Evolutionary conservation across 2,113 vertebrate species (phyloP).

Genomic region (Malurus cyaneus): DNA sequence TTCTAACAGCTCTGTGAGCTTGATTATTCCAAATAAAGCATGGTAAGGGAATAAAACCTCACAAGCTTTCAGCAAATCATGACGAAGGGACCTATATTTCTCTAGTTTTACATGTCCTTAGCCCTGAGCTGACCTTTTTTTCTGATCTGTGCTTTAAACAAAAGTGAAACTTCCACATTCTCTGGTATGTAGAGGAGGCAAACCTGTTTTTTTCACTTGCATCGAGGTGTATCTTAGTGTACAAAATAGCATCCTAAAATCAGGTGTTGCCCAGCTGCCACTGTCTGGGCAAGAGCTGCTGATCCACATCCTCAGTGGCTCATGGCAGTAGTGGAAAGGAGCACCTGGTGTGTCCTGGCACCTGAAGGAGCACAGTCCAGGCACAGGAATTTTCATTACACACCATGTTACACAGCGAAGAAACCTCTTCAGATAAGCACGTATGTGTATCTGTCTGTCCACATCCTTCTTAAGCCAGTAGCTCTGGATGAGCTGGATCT

Average conservation of each 20-base stretch:
- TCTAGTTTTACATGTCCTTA: background rate
- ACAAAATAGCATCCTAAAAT: background rate
- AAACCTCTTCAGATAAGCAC: background rate
- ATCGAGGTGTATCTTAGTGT: background rate
- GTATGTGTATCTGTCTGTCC: background rate
- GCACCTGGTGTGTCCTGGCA: background rate
- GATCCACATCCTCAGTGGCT: background rate
- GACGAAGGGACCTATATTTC: background rate
- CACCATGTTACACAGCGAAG: background rate
- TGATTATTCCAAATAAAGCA: background rate
- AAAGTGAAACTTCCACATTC: background rate
- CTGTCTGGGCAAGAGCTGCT: background rate
- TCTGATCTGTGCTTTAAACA: background rate
- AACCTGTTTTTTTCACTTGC: background rate
- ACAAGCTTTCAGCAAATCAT: background rate
- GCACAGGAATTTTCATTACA: background rate
- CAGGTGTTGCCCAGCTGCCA: background rate
- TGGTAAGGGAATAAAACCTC: background rate
- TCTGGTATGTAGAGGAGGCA: background rate
- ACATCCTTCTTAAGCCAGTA: background rate
- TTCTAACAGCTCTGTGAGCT: background rate
- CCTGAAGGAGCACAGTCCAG: accelerated
- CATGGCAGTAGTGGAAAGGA: background rate
- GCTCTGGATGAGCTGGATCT: background rate
- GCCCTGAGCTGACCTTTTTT: background rate